Evolutionary conservation across 2,113 vertebrate genomes (phyloP).

Genomic region (Mus pahari): DNA sequence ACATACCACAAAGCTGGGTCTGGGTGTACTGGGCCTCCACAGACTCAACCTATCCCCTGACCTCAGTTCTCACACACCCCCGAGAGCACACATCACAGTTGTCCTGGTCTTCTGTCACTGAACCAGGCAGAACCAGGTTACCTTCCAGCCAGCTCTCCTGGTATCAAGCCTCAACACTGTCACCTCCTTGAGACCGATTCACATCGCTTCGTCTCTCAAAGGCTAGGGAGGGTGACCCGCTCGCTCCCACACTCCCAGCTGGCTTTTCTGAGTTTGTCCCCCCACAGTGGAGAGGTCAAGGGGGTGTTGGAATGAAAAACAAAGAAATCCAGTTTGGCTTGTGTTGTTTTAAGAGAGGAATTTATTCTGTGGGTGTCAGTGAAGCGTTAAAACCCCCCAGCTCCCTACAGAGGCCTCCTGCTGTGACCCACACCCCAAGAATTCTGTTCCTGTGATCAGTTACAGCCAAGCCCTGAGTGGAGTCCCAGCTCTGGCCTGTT

Average conservation of each 20-base stretch:
- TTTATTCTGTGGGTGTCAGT: constrained; percentile 24
- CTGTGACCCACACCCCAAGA: constrained; percentile 39
- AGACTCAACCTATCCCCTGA: not conserved
- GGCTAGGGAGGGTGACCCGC: not conserved
- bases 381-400: not conserved
- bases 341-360: constrained; percentile 54
- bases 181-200: not conserved
- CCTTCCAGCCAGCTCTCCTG: not conserved
- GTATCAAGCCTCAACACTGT: not conserved
- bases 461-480: not conserved
- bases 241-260: not conserved
- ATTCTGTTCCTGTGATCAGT: not conserved
- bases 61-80: not conserved
- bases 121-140: not conserved
- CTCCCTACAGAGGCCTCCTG: not conserved
- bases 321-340: not conserved
- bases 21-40: not conserved
- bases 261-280: not conserved
- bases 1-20: not conserved
- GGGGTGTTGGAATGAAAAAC: not conserved
- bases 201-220: not conserved
- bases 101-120: not conserved
- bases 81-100: no score
- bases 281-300: not conserved
- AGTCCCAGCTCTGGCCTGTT: not conserved